These are phyloP conservation scores for Heterocephalus glaber DNA, from an alignment of 2,113 vertebrate species.

Conservation along the genomic window DNA sequence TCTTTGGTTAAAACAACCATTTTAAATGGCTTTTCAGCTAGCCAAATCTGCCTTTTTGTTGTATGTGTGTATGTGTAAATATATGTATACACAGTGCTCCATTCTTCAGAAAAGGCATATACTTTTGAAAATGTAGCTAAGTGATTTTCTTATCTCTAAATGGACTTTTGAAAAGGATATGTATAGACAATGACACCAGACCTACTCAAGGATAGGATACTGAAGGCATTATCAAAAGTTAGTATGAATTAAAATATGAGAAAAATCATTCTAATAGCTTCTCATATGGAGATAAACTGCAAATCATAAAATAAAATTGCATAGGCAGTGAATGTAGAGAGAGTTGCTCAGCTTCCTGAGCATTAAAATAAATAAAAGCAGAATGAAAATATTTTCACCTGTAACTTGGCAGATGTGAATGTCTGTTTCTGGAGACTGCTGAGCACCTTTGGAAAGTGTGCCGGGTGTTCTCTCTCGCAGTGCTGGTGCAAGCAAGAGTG, in stretches of 20 bases:
- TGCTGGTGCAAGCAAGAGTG: fast-evolving
- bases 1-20: background rate
- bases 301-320: background rate
- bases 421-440: background rate
- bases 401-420: background rate
- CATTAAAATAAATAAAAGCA: background rate
- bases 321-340: background rate
- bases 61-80: background rate
- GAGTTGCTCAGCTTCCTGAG: background rate
- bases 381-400: background rate
- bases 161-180: background rate
- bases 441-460: fast-evolving
- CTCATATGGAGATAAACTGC: background rate
- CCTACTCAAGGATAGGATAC: background rate
- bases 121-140: background rate
- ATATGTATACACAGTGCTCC: background rate
- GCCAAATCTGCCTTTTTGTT: background rate
- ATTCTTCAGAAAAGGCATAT: background rate
- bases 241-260: background rate
- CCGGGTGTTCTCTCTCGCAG: no score
- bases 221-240: background rate
- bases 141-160: slow-evolving; percentile 14
- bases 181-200: background rate
- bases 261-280: background rate
- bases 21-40: slow-evolving; percentile 27